phyloP scores from a whole-genome alignment of 2,797 vertebrate species.

The Aldrovandia affinis region DNA sequence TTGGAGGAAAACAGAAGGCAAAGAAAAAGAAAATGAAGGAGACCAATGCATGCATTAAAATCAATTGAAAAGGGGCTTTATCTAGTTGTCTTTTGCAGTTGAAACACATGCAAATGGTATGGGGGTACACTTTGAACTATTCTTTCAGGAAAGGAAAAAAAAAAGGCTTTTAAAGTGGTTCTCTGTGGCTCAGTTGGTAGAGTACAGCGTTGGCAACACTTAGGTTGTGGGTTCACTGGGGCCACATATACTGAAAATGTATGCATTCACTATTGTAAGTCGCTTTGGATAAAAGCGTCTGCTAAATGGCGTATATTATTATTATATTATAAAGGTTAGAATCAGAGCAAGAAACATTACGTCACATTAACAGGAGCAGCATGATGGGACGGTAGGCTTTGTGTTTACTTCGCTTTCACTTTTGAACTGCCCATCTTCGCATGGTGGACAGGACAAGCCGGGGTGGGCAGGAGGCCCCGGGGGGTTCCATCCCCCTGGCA shows the following conservation, averaged over 20 bases:
- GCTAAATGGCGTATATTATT: no score
- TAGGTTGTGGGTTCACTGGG: no score
- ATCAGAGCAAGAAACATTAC: no score
- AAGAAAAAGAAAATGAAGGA: neutral
- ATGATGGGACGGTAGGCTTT: neutral
- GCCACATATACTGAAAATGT: no score
- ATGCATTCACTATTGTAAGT: no score
- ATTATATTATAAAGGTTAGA: neutral
- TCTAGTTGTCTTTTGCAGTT: neutral
- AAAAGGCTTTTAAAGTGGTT: no score
- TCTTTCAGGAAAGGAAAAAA: no score
- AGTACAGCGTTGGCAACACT: no score
- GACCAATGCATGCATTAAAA: neutral
- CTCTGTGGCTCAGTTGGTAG: no score
- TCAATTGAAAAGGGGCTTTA: neutral
- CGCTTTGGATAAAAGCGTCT: no score
- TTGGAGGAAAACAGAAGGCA: neutral
- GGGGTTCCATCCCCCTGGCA: neutral
- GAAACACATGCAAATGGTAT: neutral
- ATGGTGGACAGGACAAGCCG: neutral
- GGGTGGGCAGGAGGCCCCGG: neutral
- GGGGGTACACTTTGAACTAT: no score
- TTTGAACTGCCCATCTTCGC: neutral
- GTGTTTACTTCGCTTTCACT: neutral
- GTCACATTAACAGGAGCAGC: neutral